Base-by-base conservation (phyloP, 2,888 invertebrate species). In the Protophormia terraenovae region DNA sequence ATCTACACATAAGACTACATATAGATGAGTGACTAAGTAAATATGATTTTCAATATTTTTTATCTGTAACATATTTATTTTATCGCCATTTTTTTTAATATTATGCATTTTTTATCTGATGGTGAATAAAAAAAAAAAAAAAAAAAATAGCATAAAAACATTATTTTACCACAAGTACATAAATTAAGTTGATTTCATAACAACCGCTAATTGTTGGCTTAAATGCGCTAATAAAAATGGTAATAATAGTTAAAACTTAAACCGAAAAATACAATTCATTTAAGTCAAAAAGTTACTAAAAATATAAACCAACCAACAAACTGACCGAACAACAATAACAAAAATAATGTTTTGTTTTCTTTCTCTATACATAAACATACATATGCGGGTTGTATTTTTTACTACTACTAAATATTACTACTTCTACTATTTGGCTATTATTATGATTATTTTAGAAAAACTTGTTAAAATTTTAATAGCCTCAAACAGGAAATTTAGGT, bases 121-220 rank as follows among this genome's bases (percentile, higher is more conserved):
- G 45, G n/a, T 12, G 14, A 22, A 19, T 12, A 27, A 6, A 50
- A 62, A 53, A 55, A 35, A 62, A n/a, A n/a, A n/a, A n/a, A n/a
- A n/a, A n/a, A n/a, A n/a, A n/a, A n/a, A n/a, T n/a, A n/a, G n/a
- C n/a, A n/a, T n/a, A n/a, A n/a, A 24, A 55, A 58, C 47, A 80
- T 80, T 80, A 66, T 73, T 73, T 73, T 64, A 72, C 82, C 82
- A 38, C 82, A 83, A 71, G 82, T 71, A 77, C 71, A 85, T 85
- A 85, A 85, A 82, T 85, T 82, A 82, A 82, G 78, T 82, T 79
- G 78, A 85, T 85, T 85, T 82, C 73, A 82, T 85, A 82, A 85
- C 82, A 79, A 85, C 85, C 85, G 82, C 85, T 85, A 85, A 85
- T 85, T 85, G 85, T 75, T 82, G 85, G 82, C 71, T 85, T 85